A percentile compares a stretch with the other conserved stretches of the same genome.
Conservation (phyloP, 2,888 invertebrate genomes). For the Leucania comma region DNA sequence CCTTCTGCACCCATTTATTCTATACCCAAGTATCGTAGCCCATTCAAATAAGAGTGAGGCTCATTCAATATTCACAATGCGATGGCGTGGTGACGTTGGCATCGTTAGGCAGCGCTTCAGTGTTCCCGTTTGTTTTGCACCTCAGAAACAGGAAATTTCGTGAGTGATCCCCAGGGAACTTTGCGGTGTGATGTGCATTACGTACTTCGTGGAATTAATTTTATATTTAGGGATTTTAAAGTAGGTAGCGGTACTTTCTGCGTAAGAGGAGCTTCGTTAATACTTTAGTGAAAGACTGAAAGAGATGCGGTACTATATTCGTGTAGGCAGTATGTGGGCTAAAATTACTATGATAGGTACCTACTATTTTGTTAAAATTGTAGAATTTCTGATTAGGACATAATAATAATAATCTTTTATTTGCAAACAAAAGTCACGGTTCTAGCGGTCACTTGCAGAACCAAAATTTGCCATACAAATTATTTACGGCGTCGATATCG, state of each 20-base stretch:
- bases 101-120: constrained; percentile 50
- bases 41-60: constrained; percentile 57
- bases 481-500: no score
- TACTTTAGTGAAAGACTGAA: constrained; percentile 20
- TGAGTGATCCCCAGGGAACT: constrained; percentile 32
- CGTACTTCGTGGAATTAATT: constrained; percentile 36
- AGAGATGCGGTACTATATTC: constrained; percentile 8
- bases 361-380: not conserved
- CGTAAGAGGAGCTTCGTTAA: constrained; percentile 13
- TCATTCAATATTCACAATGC: constrained; percentile 64
- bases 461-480: no score
- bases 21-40: constrained; percentile 21
- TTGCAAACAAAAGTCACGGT: no score
- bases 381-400: not conserved
- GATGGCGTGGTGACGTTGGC: constrained; percentile 47
- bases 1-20: constrained; percentile 12
- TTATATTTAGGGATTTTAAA: constrained; percentile 32
- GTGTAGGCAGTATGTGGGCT: not conserved
- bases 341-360: not conserved
- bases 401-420: no score
- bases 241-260: constrained; percentile 20
- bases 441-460: no score
- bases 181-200: constrained; percentile 25
- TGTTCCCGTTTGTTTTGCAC: constrained; percentile 50
- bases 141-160: constrained; percentile 39